Evolutionary conservation across 2,113 vertebrate species (phyloP).

Genomic region (Callithrix jacchus): DNA sequence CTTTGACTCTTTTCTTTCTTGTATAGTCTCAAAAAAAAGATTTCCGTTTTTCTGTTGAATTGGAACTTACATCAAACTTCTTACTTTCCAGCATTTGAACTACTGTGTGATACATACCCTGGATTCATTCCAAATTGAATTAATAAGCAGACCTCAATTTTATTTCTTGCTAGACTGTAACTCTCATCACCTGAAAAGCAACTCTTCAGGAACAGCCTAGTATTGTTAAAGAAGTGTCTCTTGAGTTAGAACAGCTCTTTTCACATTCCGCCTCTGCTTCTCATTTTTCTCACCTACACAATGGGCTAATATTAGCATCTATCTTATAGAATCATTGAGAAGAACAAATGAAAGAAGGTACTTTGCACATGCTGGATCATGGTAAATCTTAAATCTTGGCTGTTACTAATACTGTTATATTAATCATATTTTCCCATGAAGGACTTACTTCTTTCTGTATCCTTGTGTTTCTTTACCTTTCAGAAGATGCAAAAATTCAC

Average conservation of each 20-base stretch:
- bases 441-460: not conserved
- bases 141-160: conserved; percentile 6
- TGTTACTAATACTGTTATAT: not conserved
- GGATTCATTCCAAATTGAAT: conserved; percentile 18
- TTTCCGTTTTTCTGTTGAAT: not conserved
- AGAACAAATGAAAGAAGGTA: not conserved
- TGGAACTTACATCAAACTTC: not conserved
- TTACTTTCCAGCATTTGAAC: conserved; percentile 13
- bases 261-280: not conserved
- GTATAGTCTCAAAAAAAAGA: not conserved
- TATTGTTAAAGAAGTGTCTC: not conserved
- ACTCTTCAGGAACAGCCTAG: not conserved
- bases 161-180: conserved; percentile 27
- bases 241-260: conserved; percentile 8
- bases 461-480: not conserved
- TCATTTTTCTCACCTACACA: not conserved
- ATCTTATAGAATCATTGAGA: not conserved
- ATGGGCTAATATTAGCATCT: conserved; percentile 5
- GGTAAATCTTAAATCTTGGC: not conserved
- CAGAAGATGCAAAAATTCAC: not conserved
- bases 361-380: not conserved
- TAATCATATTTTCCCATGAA: not conserved
- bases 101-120: not conserved
- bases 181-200: not conserved
- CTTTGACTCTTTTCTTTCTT: not conserved